Evolutionary conservation across 2,113 vertebrate species (phyloP), one percentile per base, ranked within the genome.

Genomic region (Lethenteron reissneri): DNA sequence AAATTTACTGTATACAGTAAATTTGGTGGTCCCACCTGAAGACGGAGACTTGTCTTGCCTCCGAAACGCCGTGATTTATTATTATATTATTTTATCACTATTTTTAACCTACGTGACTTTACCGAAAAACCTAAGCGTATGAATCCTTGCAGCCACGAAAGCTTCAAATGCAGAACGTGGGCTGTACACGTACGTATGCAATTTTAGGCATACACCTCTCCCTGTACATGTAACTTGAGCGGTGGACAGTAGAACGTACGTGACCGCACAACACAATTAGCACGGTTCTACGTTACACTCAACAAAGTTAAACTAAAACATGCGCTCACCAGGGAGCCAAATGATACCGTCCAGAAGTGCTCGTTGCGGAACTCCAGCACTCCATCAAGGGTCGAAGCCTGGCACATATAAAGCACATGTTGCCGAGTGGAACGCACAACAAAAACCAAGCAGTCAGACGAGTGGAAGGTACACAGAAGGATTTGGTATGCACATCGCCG

Each of bases 341-440:
- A 99, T 71, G 91, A 91, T 10, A 97, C 78, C 0, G 91, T 97
- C 94, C 94, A 99, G 78, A 99, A 97, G 77, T 97, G 94, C 71
- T 99, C 94, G 71, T 99, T 99, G 57, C 92, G 80, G 70, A 99
- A 90, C 81, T 99, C 92, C 74, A 99, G 79, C 58, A 99, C 94
- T 1, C 94, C 94, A 76, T 99, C 94, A 78, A 99, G 83, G 71
- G 94, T 97, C 10, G 92, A 97, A 71, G 95, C 91, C 94, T 99
- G 77, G 19, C 9, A 11, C n/a, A 25, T 17, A 68, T 68, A 68
- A 25, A 68, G 41, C 41, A 41, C 41, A 41, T 41, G 41, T 6
- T 41, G 41, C 6, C 41, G 41, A 41, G 6, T 41, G 41, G 41
- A 5, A 41, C 41, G 41, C 41, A 41, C 4, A 41, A 41, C 41